phyloP scores from a whole-genome alignment of 1,140 invertebrate genomes.

The Polypedilum vanderplanki region DNA sequence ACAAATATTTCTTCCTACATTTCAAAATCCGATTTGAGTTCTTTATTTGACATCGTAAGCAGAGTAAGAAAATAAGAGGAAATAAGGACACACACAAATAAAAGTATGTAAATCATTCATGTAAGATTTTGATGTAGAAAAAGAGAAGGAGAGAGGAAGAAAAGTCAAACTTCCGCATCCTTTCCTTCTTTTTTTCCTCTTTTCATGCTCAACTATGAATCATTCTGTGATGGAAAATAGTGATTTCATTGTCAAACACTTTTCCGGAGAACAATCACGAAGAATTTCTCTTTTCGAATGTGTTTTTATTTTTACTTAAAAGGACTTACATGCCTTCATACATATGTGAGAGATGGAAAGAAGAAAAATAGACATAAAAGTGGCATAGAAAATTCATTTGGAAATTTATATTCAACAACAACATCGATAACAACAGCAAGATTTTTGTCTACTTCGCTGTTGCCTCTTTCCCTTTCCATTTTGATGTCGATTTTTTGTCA shows the following conservation, averaged over 20 bases:
- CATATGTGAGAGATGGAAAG: neutral
- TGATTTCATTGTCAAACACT: constrained; percentile 12
- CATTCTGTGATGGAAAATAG: constrained; percentile 1
- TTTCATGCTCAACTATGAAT: neutral
- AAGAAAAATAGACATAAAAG: neutral
- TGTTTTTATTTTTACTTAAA: too few species aligned
- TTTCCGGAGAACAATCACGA: neutral
- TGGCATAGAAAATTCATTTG: constrained; percentile 10
- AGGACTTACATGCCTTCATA: neutral
- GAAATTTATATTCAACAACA: neutral
- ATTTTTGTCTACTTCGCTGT: neutral
- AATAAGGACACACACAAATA: too few species aligned
- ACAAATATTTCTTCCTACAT: too few species aligned
- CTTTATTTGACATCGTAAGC: too few species aligned
- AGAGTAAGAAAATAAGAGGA: too few species aligned
- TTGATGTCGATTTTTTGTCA: constrained; percentile 2
- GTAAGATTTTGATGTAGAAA: neutral
- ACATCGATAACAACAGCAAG: neutral
- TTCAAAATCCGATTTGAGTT: too few species aligned
- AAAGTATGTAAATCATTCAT: neutral
- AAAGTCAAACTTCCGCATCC: neutral
- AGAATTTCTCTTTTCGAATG: too few species aligned
- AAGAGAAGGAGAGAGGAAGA: neutral
- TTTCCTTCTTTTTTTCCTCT: neutral
- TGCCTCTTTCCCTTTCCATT: neutral